A percentile compares a stretch with the other conserved stretches of the same genome.
These are phyloP conservation scores for Hetaerina titia DNA, from an alignment of 2,888 invertebrate genomes.

Conservation along the genomic window DNA sequence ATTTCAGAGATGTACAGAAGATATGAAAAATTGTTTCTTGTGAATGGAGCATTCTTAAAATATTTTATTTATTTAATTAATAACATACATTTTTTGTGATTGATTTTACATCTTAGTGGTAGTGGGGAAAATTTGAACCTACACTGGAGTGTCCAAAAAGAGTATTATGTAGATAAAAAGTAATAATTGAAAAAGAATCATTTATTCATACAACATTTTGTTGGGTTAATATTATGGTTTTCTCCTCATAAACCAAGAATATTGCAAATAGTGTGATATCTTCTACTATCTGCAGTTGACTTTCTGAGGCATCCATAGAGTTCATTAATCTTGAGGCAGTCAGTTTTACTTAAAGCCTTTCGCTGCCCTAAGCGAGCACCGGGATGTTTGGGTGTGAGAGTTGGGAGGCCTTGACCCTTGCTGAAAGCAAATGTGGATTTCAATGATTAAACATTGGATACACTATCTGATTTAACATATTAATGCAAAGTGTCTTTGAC, in stretches of 20 bases:
- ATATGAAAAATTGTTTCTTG: too few species aligned
- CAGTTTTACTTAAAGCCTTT: constrained; percentile 82
- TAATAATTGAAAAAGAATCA: neutral
- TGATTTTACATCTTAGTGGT: too few species aligned
- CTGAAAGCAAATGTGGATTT: constrained; percentile 74
- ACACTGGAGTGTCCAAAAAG: too few species aligned
- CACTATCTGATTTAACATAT: too few species aligned
- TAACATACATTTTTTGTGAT: too few species aligned
- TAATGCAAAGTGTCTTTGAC: too few species aligned
- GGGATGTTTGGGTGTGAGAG: constrained; percentile 81
- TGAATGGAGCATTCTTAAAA: too few species aligned
- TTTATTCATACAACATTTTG: neutral
- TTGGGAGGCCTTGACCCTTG: constrained; percentile 81
- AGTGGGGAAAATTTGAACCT: too few species aligned
- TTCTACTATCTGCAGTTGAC: constrained; percentile 76
- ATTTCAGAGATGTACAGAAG: too few species aligned
- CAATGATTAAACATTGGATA: too few species aligned
- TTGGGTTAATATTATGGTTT: neutral
- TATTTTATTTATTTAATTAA: too few species aligned
- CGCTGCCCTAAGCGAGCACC: constrained; percentile 82
- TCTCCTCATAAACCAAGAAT: constrained; percentile 78
- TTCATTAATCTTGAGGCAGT: constrained; percentile 84
- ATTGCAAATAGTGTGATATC: constrained; percentile 80
- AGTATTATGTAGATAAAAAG: too few species aligned
- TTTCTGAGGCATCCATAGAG: constrained; percentile 82